Evolutionary conservation across 1,140 invertebrate species (phyloP).

Genomic region (Armadillidium nasatum): DNA sequence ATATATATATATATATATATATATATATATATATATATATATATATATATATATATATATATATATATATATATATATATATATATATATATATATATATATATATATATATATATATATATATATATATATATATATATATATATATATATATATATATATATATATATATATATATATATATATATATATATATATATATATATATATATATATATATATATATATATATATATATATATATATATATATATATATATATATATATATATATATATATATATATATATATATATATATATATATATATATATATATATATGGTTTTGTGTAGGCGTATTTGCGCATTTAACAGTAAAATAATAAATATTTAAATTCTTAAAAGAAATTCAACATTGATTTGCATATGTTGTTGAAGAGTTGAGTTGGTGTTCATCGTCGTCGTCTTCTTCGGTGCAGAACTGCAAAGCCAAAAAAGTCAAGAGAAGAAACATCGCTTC

Average conservation of each 20-base stretch:
- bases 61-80: neutral
- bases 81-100: constrained; percentile 10
- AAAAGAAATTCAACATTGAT: neutral
- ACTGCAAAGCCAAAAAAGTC: neutral
- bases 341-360: too few species aligned
- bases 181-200: constrained; percentile 22
- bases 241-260: neutral
- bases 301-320: neutral
- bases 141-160: constrained; percentile 5
- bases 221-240: constrained; percentile 16
- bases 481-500: neutral
- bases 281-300: constrained; percentile 7
- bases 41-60: constrained; percentile 1
- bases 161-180: constrained; percentile 20
- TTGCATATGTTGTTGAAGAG: neutral
- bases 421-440: neutral
- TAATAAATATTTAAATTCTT: neutral
- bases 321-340: too few species aligned
- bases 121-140: neutral
- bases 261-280: neutral
- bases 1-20: constrained; percentile 1
- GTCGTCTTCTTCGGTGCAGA: neutral
- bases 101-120: constrained; percentile 12
- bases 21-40: neutral
- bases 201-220: constrained; percentile 17